Percentiles rank a stretch among this genome's conserved stretches.
phyloP scores from a whole-genome alignment of 2,888 invertebrate genomes.

The Drosophila vallismaia region DNA sequence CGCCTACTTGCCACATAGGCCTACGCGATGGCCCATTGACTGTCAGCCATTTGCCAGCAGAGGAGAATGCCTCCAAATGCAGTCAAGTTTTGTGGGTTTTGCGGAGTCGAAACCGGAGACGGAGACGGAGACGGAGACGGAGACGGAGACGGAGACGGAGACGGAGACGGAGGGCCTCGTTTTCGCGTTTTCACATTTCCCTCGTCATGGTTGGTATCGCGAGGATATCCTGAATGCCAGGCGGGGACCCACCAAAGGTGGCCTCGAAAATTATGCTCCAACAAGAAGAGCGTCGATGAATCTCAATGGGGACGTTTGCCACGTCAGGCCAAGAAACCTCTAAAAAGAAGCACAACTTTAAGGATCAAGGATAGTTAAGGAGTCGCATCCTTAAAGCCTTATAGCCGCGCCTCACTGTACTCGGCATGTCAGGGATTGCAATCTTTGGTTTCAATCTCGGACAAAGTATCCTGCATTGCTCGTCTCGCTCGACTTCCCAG shows the following conservation, averaged over 20 bases:
- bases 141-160: too few relatives aligned
- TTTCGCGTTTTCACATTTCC: conserved; percentile 16
- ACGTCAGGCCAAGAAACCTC: neutral
- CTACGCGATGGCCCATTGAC: conserved; percentile 43
- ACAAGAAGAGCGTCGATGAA: conserved; percentile 3
- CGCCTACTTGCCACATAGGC: conserved; percentile 15
- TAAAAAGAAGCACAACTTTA: neutral
- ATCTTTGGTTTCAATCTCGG: neutral
- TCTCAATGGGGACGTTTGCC: conserved; percentile 13
- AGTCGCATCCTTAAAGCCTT: too few relatives aligned
- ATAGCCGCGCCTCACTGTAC: neutral
- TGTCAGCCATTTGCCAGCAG: conserved; percentile 22
- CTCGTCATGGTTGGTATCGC: conserved; percentile 66
- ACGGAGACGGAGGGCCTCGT: too few relatives aligned
- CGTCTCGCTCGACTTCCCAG: neutral
- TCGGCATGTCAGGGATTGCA: neutral
- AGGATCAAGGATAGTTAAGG: too few relatives aligned
- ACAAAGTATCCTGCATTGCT: neutral
- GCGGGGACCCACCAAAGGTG: conserved; percentile 32
- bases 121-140: too few relatives aligned
- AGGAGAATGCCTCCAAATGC: conserved; percentile 9
- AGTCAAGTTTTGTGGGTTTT: conserved; percentile 33
- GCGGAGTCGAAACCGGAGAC: too few relatives aligned
- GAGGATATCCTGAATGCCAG: conserved; percentile 39
- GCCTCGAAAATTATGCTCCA: conserved; percentile 1